Evolutionary conservation across 2,113 vertebrate species (phyloP).

Genomic region (Rhegmatorhina hoffmannsi): DNA sequence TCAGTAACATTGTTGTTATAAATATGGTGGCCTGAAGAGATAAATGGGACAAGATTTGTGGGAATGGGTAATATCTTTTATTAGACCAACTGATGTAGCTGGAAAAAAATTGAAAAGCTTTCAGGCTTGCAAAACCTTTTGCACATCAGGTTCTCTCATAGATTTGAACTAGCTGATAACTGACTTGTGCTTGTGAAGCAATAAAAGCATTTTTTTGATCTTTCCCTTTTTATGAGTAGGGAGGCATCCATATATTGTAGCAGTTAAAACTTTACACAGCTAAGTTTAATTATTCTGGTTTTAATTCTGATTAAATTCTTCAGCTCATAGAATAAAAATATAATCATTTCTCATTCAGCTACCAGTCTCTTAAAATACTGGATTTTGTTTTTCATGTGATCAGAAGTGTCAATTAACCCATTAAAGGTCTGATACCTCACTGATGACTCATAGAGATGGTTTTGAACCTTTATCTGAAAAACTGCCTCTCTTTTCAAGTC

Average conservation of each 20-base stretch:
- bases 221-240: background rate
- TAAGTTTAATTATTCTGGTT: background rate
- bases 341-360: background rate
- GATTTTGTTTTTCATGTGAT: background rate
- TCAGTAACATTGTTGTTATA: background rate
- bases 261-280: background rate
- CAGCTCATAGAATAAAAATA: background rate
- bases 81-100: background rate
- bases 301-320: background rate
- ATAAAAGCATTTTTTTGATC: background rate
- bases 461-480: background rate
- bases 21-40: background rate
- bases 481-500: background rate
- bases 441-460: background rate
- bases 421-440: background rate
- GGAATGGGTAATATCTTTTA: background rate
- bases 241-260: background rate
- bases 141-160: background rate
- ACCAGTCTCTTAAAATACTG: background rate
- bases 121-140: background rate
- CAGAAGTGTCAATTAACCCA: background rate
- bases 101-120: background rate
- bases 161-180: conserved; percentile 2
- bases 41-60: background rate
- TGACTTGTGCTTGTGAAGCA: background rate